Base-by-base conservation (phyloP, 1,140 invertebrate genomes). In the Scaptomyza hsui region DNA sequence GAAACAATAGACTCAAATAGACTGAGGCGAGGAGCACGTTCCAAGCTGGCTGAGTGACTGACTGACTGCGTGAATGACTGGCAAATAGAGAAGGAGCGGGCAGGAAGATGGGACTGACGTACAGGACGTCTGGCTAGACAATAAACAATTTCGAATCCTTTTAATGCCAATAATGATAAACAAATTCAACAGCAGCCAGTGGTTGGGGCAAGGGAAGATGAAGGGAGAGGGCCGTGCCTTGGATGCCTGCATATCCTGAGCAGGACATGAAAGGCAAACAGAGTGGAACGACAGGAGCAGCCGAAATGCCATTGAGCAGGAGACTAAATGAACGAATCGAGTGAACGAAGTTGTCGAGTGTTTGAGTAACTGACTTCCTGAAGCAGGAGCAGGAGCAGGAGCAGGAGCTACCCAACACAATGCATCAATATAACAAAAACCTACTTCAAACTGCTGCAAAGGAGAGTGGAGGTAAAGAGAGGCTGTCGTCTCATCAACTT, bases 161-260 rank as follows among this genome's bases (percentile, higher is more conserved):
- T 86, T 88, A 86, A 86, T 88, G 81, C 81, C 81, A 86, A 86
- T 86, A 86, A 86, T 86, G 81, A 86, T 86, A 86, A 88, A 86
- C 81, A 86, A 88, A 86, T 86, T 86, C 82, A 78, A 62, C 59
- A 64, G 60, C 19, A 59, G 65, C 29, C 29, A 41, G 10, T 37
- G 41, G 35, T 10, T 7, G n/a, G 9, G 9, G 29, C 7, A 12
- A 32, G 13, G 19, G 37, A 44, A 48, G 37, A 42, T 41, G 45
- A 26, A 26, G 19, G 37, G 42, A 52, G 32, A 32, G 24, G 53
- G 39, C 37, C 42, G 19, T 41, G 13, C 42, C 45, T 59, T 37
- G 7, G 39, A 21, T 59, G 53, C 52, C 39, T 62, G 64, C 59
- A 48, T 24, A 55, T 60, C 60, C 63, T 68, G 69, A 15, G 26